Evolutionary conservation across 1,140 invertebrate species (phyloP).

Genomic region (Cherax destructor): DNA sequence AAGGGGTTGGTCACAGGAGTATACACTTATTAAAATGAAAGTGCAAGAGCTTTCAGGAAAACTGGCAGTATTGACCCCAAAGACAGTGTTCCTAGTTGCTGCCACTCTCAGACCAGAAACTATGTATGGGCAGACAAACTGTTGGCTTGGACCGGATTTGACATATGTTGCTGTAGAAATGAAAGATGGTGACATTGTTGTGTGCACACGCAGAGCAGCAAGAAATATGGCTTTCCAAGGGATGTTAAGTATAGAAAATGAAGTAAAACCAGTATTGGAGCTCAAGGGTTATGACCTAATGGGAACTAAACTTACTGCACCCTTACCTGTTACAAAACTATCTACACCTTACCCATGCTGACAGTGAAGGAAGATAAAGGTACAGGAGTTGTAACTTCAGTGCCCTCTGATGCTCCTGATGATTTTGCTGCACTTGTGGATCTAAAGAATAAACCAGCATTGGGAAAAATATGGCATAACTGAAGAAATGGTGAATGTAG

Average conservation of each 20-base stretch:
- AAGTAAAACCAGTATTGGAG: conserved; percentile 82
- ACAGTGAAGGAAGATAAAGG: conserved; percentile 98
- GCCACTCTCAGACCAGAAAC: conserved; percentile 99
- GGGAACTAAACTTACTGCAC: conserved; percentile 88
- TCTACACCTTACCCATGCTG: conserved; percentile 98
- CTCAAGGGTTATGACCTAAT: conserved; percentile 85
- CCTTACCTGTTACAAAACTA: conserved; percentile 87
- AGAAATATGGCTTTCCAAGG: conserved; percentile 98
- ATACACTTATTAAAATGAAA: conserved; percentile 97
- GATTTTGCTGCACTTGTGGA: conserved; percentile 97
- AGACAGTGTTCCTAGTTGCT: conserved; percentile 89
- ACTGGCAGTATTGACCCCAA: conserved; percentile 28
- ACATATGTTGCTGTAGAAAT: conserved; percentile 91
- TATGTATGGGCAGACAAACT: conserved; percentile 99
- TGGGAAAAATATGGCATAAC: conserved; percentile 96
- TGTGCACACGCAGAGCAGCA: conserved; percentile 91
- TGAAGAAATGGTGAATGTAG: conserved; percentile 94
- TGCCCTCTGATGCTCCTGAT: conserved; percentile 99
- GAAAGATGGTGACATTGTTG: conserved; percentile 80
- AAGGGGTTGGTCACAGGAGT: conserved; percentile 98
- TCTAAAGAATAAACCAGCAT: conserved; percentile 94
- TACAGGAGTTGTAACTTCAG: conserved; percentile 98
- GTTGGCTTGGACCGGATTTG: conserved; percentile 97
- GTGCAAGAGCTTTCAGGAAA: conserved; percentile 75
- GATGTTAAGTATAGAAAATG: conserved; percentile 88